phyloP scores from a whole-genome alignment of 1,140 invertebrate genomes.

The Episyrphus balteatus region DNA sequence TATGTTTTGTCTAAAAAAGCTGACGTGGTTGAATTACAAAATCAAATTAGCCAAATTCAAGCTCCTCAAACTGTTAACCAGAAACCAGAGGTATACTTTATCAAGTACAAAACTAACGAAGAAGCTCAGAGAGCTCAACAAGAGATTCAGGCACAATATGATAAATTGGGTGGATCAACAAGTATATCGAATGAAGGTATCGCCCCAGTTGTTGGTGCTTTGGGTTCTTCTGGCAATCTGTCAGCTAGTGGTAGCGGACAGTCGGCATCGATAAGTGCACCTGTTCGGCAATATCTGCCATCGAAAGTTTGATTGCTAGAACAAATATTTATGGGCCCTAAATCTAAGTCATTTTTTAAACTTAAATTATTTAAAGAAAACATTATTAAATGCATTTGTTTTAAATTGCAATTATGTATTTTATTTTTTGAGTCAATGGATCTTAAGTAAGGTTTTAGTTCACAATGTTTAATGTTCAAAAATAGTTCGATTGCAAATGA shows the following conservation, averaged over 20 bases:
- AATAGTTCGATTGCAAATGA: no score
- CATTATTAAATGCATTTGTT: no score
- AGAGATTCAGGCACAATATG: slow-evolving; percentile 34
- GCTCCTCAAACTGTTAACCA: slow-evolving; percentile 39
- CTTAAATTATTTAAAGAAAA: no score
- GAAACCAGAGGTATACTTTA: slow-evolving; percentile 67
- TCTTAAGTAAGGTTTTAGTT: no score
- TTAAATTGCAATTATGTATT: no score
- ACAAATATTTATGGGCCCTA: no score
- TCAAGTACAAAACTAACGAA: slow-evolving; percentile 59
- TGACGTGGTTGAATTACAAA: slow-evolving; percentile 27
- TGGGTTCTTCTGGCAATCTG: slow-evolving; percentile 19
- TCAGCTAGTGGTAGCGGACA: slow-evolving; percentile 10
- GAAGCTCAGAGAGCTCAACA: slow-evolving; percentile 35
- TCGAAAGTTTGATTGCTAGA: no score
- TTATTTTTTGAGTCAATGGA: no score
- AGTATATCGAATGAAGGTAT: slow-evolving; percentile 32
- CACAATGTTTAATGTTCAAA: no score
- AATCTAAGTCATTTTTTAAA: no score
- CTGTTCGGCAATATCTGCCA: no score
- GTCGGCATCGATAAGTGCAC: no score
- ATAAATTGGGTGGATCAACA: slow-evolving; percentile 28
- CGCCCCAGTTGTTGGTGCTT: slow-evolving; percentile 28
- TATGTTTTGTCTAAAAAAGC: slow-evolving; percentile 71
- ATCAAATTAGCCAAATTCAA: slow-evolving; percentile 25